Base-by-base conservation (phyloP, 2,797 vertebrate species). In the Scyliorhinus canicula region DNA sequence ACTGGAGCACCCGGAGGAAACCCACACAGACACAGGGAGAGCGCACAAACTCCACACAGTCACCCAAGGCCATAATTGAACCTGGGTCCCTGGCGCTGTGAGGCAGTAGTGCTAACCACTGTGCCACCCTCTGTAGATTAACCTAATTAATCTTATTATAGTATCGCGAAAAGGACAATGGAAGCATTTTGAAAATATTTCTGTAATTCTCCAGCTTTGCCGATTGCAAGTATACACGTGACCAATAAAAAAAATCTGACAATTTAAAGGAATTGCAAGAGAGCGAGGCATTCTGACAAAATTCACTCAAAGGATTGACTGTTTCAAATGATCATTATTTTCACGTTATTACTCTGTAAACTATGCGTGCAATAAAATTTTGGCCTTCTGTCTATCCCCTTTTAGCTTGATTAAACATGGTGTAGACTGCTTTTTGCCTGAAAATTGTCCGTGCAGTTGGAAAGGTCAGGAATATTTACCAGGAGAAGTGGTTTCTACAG, bases 401-500 rank as follows among this genome's bases (percentile, higher is more conserved):
- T n/a, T 35, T 82, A 98, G 98, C 95, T 95, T 98, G 95, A 97
- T 98, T 82, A 96, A 97, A 95, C 98, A 98, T 95, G 96, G 97
- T 84, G 97, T 97, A 5, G 98, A 98, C 95, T 99, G 99, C 96
- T 99, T 98, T 96, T 97, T 98, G 96, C 99, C 99, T 95, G 98
- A 99, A 95, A 99, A 98, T 96, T 99, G 99, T 95, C 99, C 99
- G 0, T 99, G 99, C 96, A 97, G 97, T 63, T 99, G 99, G 99
- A 98, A 99, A 95, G 98, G 99, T 55, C 98, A 99, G 96, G 99
- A 99, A 96, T 99, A 99, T 96, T 97, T 98, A 52, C 98, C 99
- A 57, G 99, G 99, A 96, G 98, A 99, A 97, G 97, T 97, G 31
- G 98, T 99, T 97, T 97, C 98, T 96, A 99, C 99, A 21, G 97